A percentile compares a stretch with the other conserved stretches of the same genome.
Conservation (phyloP, 2,113 vertebrate genomes). For the Hypanus sabinus region DNA sequence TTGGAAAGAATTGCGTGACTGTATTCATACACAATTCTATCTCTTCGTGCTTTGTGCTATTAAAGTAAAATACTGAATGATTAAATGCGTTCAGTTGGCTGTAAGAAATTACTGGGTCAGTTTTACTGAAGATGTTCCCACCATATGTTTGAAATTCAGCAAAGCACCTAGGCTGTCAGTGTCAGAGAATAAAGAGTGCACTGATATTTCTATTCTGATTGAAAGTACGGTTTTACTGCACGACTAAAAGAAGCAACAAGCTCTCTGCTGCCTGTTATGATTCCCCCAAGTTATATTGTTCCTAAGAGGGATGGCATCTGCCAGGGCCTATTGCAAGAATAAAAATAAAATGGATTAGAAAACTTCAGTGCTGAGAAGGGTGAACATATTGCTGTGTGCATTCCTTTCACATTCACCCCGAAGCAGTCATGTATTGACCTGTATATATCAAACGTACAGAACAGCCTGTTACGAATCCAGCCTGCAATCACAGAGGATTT, state of each 20-base stretch:
- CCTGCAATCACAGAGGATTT: background rate
- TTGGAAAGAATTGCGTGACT: background rate
- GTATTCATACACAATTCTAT: background rate
- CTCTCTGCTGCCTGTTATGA: constrained; percentile 13
- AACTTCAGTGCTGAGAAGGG: constrained; percentile 16
- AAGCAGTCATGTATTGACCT: constrained; percentile 6
- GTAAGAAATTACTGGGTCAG: background rate
- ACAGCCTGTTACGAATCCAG: constrained; percentile 1
- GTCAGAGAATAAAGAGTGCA: constrained; percentile 2
- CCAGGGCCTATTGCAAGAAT: constrained; percentile 28
- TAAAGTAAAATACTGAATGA: background rate
- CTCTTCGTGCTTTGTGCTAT: background rate
- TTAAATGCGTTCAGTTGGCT: background rate
- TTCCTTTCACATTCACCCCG: constrained; percentile 13
- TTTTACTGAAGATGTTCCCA: background rate
- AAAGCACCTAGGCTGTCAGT: background rate
- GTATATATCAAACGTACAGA: background rate
- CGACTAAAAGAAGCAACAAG: constrained; percentile 18
- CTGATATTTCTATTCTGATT: constrained; percentile 31
- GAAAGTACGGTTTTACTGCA: constrained; percentile 24
- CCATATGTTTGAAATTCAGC: background rate
- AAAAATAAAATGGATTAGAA: constrained; percentile 34
- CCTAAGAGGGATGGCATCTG: constrained; percentile 26
- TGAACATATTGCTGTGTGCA: constrained; percentile 17
- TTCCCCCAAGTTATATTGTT: constrained; percentile 25